phyloP scores from a whole-genome alignment of 2,113 vertebrate genomes.

The Halichoerus grypus region DNA sequence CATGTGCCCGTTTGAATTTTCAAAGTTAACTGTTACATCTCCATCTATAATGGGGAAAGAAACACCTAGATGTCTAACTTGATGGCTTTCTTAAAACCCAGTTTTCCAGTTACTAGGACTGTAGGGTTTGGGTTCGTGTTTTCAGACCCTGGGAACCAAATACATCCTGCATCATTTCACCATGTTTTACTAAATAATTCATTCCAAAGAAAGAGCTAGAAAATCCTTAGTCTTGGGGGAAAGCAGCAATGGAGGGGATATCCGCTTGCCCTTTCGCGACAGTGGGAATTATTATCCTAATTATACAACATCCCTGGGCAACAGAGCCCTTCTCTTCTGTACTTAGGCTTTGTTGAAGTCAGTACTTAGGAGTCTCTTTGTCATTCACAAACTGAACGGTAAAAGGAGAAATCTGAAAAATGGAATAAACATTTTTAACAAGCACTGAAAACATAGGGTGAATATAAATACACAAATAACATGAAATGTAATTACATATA shows the following conservation, averaged over 20 bases:
- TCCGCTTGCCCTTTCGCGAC: neutral
- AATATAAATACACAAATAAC: conserved; percentile 68
- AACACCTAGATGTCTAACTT: conserved; percentile 81
- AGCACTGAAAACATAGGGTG: conserved; percentile 72
- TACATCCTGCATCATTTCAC: conserved; percentile 18
- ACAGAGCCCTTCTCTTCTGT: neutral
- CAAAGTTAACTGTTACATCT: conserved; percentile 92
- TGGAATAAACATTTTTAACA: conserved; percentile 75
- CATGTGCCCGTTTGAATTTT: conserved; percentile 96
- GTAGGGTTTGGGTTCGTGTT: conserved; percentile 54
- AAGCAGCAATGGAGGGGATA: neutral
- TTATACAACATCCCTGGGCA: neutral
- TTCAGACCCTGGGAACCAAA: conserved; percentile 74
- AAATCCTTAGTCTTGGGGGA: neutral
- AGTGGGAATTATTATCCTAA: neutral
- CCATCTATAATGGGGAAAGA: conserved; percentile 89
- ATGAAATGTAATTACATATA: conserved; percentile 63
- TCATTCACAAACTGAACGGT: conserved; percentile 62
- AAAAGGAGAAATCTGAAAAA: conserved; percentile 75
- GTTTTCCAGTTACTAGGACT: conserved; percentile 25
- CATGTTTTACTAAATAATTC: conserved; percentile 63
- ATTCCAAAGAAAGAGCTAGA: conserved; percentile 29
- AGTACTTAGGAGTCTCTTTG: conserved; percentile 52
- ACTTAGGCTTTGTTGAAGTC: conserved; percentile 55
- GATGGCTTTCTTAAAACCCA: conserved; percentile 70